Conservation (phyloP, 2,888 invertebrate genomes). For the Unio pictorum region DNA sequence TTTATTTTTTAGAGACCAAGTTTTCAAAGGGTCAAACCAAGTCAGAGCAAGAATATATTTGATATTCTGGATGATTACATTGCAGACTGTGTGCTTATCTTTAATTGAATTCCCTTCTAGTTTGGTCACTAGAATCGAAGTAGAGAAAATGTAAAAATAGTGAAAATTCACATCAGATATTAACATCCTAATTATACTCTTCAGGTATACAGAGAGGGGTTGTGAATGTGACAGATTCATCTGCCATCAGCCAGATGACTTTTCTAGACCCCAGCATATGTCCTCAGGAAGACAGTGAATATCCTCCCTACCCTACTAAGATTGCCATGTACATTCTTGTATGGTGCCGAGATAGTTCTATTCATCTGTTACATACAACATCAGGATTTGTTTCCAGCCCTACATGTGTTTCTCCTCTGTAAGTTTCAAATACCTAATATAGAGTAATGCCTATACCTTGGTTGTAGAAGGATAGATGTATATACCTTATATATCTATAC, state of each 20-base stretch:
- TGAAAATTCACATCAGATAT: neutral
- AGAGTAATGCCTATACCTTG: too few species aligned
- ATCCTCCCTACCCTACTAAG: slow-evolving; percentile 48
- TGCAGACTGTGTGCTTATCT: too few species aligned
- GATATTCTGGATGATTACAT: too few species aligned
- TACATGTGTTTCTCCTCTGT: slow-evolving; percentile 29
- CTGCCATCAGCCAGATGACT: slow-evolving; percentile 41
- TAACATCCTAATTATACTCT: slow-evolving; percentile 3
- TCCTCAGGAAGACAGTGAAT: slow-evolving; percentile 40
- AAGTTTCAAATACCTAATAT: slow-evolving; percentile 9
- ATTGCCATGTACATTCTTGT: slow-evolving; percentile 47
- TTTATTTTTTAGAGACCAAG: too few species aligned
- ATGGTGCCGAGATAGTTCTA: slow-evolving; percentile 48
- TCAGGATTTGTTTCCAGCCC: slow-evolving; percentile 26
- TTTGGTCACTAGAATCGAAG: too few species aligned
- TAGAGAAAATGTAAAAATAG: too few species aligned
- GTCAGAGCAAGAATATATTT: too few species aligned
- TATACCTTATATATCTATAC: too few species aligned
- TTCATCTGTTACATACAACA: slow-evolving; percentile 33
- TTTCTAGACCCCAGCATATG: slow-evolving; percentile 58
- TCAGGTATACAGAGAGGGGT: slow-evolving; percentile 55
- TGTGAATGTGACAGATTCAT: slow-evolving; percentile 35
- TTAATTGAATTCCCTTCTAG: too few species aligned
- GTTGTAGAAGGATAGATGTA: too few species aligned
- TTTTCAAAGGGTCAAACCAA: too few species aligned